These are phyloP conservation scores for Eueremaeus valkanovi DNA, from an alignment of 2,888 invertebrate genomes.

Conservation along the genomic window DNA sequence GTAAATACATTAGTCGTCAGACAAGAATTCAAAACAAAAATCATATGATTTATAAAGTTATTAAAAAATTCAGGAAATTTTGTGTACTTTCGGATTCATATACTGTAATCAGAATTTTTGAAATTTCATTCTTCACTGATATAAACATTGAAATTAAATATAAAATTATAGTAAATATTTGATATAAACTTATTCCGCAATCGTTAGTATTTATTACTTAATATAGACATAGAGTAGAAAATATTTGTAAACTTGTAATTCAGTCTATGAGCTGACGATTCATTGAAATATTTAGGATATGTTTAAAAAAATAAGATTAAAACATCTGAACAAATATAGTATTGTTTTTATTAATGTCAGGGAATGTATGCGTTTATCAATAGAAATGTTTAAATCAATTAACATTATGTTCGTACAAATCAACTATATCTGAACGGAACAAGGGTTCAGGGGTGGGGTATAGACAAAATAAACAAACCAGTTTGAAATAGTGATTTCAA, in stretches of 20 bases:
- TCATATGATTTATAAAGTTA: background rate
- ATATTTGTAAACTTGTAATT: background rate
- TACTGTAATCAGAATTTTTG: background rate
- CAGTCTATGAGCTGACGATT: too few relatives aligned
- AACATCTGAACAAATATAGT: background rate
- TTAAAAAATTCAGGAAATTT: background rate
- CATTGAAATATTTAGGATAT: background rate
- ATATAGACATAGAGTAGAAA: background rate
- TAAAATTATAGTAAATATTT: background rate
- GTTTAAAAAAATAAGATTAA: background rate
- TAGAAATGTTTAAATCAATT: background rate
- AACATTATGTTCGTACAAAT: background rate
- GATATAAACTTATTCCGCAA: background rate
- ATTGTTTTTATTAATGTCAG: background rate
- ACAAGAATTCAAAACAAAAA: background rate
- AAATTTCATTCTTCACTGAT: background rate
- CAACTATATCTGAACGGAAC: background rate
- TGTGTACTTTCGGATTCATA: background rate
- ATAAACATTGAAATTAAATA: background rate
- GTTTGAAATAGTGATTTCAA: too few relatives aligned
- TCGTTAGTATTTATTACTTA: background rate
- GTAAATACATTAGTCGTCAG: background rate
- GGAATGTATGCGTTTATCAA: background rate
- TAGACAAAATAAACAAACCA: too few relatives aligned
- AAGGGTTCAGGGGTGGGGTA: too few relatives aligned